These are phyloP conservation scores for Venusia cambrica DNA, from an alignment of 2,888 invertebrate species.

Conservation along the genomic window DNA sequence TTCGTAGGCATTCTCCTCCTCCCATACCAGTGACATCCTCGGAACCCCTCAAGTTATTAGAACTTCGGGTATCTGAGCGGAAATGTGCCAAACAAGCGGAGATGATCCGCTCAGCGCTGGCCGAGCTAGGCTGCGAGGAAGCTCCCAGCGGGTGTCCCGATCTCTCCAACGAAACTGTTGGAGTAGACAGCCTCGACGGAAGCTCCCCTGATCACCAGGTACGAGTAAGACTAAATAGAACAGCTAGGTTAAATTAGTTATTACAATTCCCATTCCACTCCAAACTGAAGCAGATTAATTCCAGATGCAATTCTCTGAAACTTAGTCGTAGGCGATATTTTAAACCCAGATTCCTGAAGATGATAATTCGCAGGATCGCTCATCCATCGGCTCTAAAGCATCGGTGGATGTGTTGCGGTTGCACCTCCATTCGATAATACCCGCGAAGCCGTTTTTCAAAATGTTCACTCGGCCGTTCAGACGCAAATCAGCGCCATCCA, in stretches of 20 bases:
- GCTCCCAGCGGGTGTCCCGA: constrained; percentile 92
- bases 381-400: constrained; percentile 76
- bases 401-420: constrained; percentile 76
- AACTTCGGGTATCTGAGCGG: constrained; percentile 90
- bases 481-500: constrained; percentile 84
- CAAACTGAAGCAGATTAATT: constrained; percentile 5
- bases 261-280: constrained; percentile 8
- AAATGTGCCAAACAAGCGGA: constrained; percentile 91
- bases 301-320: constrained; percentile 1
- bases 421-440: constrained; percentile 79
- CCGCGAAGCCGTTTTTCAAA: constrained; percentile 82
- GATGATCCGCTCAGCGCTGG: constrained; percentile 91
- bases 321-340: background rate
- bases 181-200: constrained; percentile 83
- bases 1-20: constrained; percentile 68
- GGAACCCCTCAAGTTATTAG: constrained; percentile 87
- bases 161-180: constrained; percentile 87
- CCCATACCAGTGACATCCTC: constrained; percentile 69
- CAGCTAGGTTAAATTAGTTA: constrained; percentile 14
- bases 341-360: constrained; percentile 17
- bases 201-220: constrained; percentile 85
- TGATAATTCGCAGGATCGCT: constrained; percentile 62
- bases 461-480: constrained; percentile 85
- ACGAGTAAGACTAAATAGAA: constrained; percentile 22
- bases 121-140: constrained; percentile 93